phyloP scores from a whole-genome alignment of 2,113 vertebrate genomes.

The Numida meleagris region DNA sequence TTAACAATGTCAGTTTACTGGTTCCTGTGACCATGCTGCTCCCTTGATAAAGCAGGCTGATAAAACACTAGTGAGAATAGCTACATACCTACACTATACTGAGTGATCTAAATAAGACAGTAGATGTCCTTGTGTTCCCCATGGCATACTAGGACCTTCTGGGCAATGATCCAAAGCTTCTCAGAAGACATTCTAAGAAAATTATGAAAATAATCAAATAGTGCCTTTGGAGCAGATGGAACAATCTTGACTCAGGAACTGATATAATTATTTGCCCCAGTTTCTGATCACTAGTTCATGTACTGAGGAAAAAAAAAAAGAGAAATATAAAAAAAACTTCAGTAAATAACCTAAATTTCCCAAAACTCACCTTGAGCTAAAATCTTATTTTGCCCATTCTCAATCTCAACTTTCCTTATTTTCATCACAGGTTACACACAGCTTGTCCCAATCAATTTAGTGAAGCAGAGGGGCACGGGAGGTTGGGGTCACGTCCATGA shows the following conservation, averaged over 20 bases:
- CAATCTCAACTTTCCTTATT: not conserved
- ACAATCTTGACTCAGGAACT: not conserved
- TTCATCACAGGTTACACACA: accelerated
- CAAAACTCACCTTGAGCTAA: not conserved
- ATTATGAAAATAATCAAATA: not conserved
- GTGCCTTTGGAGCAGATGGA: not conserved
- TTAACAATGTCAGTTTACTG: not conserved
- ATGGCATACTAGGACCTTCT: not conserved
- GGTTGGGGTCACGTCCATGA: accelerated
- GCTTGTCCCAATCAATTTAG: not conserved
- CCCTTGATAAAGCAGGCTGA: not conserved
- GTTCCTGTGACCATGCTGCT: not conserved
- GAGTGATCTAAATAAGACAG: not conserved
- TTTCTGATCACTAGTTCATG: not conserved
- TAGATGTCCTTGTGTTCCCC: not conserved
- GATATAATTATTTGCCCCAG: not conserved
- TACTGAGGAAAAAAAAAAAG: not conserved
- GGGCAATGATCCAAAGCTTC: not conserved
- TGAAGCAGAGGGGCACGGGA: not conserved
- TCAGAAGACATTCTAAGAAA: not conserved
- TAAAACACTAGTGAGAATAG: not conserved
- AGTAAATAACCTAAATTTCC: not conserved
- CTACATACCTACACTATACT: not conserved
- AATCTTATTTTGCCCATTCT: not conserved
- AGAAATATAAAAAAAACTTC: accelerated